Base-by-base conservation (phyloP, 1,140 invertebrate genomes). In the Octopus bimaculoides region DNA sequence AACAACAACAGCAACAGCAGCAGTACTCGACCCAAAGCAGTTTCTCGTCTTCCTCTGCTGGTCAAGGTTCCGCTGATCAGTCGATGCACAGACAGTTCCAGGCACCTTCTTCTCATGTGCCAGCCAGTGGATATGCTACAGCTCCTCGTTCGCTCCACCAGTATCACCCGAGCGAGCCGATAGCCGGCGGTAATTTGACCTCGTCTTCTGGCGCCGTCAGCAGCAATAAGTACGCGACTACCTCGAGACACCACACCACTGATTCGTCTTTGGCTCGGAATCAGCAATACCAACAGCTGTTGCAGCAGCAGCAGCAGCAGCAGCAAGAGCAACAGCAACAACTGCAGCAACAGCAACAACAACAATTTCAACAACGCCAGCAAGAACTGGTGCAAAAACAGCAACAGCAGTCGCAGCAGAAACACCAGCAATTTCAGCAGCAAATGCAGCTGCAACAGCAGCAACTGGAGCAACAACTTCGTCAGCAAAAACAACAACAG, bases 261-360 rank as follows among this genome's bases (percentile, higher is more conserved):
- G 26, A 41, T 41, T 41, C 26, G 26, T 41, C 26, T 41, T 41
- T 41, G 26, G 26, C 26, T 41, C 26, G 26, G 26, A 41, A 14
- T 5, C 6, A 9, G 17, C 17, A 9, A 14, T 20, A 71, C 5
- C 66, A 14, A 71, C 66, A 71, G 14, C 66, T 12, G 9, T 20
- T n/a, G 14, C 66, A 71, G 26, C 66, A 14, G 41, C 69, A 79
- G 6, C 77, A 80, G 2, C 75, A 75, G 73, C 78, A 78, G 54
- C 81, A 81, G 71, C 82, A 83, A 26, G 80, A 83, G 20, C 81
- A 82, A 9, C 79, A 79, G 5, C 79, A 81, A 77, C 78, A 79
- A 52, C 82, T 81, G 53, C 80, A 82, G 9, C 80, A 77, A 75
- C 81, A 78, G 71, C 79, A 80, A 52, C 20, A 54, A 54, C 75